These are phyloP conservation scores for Bucco capensis DNA, from an alignment of 2,113 vertebrate species.

Conservation along the genomic window DNA sequence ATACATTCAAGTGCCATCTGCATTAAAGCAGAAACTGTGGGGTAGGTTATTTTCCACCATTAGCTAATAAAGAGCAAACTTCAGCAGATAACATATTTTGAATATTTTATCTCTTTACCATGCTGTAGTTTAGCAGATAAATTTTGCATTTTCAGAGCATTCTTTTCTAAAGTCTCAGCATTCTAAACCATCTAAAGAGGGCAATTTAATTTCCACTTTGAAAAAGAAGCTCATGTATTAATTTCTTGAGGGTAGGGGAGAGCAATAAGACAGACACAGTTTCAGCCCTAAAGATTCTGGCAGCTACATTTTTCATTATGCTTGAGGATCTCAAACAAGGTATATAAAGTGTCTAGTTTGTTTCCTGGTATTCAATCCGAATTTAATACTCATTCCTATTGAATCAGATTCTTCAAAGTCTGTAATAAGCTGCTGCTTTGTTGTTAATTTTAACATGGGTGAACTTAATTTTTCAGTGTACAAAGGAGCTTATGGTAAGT, in stretches of 20 bases:
- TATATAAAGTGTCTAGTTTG: background rate
- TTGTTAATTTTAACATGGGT: conserved; percentile 43
- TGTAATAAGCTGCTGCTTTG: background rate
- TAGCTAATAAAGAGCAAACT: background rate
- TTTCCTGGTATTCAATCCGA: background rate
- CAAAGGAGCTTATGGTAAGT: conserved; percentile 17
- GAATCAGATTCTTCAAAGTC: conserved; percentile 1
- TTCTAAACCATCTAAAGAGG: background rate
- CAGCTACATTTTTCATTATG: background rate
- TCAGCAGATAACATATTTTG: background rate
- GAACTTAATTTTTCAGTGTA: conserved; percentile 30
- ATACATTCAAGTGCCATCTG: background rate
- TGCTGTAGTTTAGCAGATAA: background rate
- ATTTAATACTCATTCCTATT: conserved; percentile 15
- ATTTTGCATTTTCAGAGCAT: background rate
- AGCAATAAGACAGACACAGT: background rate
- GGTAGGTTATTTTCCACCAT: background rate
- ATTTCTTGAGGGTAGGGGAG: background rate
- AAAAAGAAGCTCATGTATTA: background rate
- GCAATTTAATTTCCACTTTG: background rate
- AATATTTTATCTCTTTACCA: background rate
- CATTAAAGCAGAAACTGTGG: background rate
- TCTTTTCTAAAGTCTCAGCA: background rate
- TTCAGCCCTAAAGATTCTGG: background rate
- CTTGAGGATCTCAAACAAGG: background rate